A percentile compares a stretch with the other conserved stretches of the same genome.
These are phyloP conservation scores for Anniella stebbinsi DNA, from an alignment of 2,797 vertebrate genomes.

Conservation along the genomic window DNA sequence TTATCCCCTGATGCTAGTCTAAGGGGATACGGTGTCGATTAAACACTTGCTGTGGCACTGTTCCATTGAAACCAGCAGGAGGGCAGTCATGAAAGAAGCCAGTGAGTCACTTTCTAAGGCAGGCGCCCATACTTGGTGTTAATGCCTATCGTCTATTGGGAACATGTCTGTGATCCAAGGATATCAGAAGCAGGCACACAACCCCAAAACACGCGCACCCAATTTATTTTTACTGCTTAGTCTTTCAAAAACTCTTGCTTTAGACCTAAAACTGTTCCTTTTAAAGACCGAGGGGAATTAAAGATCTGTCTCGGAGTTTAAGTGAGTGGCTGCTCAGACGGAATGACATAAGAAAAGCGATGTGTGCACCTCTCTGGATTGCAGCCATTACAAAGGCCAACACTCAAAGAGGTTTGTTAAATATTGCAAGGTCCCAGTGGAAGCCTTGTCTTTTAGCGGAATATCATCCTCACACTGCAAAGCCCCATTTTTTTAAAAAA, in stretches of 20 bases:
- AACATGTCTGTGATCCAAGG: not conserved
- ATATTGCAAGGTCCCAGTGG: not conserved
- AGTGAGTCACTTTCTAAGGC: not conserved
- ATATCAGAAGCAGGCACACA: not conserved
- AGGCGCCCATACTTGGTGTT: not conserved
- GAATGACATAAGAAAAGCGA: not conserved
- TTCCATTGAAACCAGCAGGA: not conserved
- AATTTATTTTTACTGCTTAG: not conserved
- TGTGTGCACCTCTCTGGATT: not conserved
- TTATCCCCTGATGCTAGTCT: not conserved
- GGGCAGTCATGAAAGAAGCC: not conserved
- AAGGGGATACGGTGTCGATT: not conserved
- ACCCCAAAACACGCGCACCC: not conserved
- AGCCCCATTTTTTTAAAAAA: not conserved
- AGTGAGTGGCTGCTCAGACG: not conserved
- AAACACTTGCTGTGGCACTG: not conserved
- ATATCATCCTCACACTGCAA: not conserved
- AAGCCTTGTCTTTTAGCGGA: not conserved
- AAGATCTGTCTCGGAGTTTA: not conserved
- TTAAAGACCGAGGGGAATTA: not conserved
- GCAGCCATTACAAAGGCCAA: not conserved
- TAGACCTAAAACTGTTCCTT: not conserved
- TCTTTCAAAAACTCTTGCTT: not conserved
- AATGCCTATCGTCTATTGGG: not conserved
- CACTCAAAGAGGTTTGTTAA: not conserved